Conservation (phyloP, 2,797 vertebrate genomes). For the Gymnoscopelus braueri region DNA sequence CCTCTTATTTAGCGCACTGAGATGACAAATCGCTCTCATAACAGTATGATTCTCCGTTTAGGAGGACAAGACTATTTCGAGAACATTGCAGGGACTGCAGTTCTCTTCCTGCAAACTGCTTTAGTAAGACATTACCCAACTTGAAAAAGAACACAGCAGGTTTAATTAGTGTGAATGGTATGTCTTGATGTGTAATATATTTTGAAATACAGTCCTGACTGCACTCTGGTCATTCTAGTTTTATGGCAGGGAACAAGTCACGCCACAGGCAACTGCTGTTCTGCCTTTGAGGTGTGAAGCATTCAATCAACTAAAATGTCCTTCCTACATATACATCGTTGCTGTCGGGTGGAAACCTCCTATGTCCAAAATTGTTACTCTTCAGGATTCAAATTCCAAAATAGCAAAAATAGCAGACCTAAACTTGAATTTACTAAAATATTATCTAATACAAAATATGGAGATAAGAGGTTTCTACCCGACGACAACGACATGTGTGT, state of each 20-base stretch:
- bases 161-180: slow-evolving; percentile 74
- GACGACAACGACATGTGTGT: neutral
- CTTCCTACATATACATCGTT: neutral
- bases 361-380: no score
- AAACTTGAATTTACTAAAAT: no score
- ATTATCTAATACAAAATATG: no score
- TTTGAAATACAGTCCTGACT: slow-evolving; percentile 71
- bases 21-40: slow-evolving; percentile 55
- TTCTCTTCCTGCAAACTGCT: slow-evolving; percentile 61
- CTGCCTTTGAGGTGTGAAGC: slow-evolving; percentile 20
- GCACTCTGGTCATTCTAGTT: slow-evolving; percentile 68
- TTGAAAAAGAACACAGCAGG: slow-evolving; percentile 58
- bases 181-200: slow-evolving; percentile 63
- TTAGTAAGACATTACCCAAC: slow-evolving; percentile 64
- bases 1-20: slow-evolving; percentile 44
- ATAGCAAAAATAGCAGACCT: no score
- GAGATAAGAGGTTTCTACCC: no score
- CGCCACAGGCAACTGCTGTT: slow-evolving; percentile 34
- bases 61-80: slow-evolving; percentile 36
- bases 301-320: slow-evolving; percentile 37
- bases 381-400: no score
- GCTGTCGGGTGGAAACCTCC: no score
- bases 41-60: slow-evolving; percentile 52
- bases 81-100: slow-evolving; percentile 70
- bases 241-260: slow-evolving; percentile 59